Evolutionary conservation across 1,140 invertebrate species (phyloP).

Genomic region (Camponotus floridanus): DNA sequence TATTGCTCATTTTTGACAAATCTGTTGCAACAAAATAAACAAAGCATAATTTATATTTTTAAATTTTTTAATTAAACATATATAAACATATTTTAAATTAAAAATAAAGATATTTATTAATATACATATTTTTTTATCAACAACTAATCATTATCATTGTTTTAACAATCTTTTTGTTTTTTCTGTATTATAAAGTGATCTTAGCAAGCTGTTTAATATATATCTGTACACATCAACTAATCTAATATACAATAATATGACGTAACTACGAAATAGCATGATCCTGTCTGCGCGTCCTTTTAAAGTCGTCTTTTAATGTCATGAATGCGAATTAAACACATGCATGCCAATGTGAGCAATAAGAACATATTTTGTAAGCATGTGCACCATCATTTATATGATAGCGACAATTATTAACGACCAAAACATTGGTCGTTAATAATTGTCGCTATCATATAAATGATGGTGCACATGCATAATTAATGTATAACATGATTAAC

Average conservation of each 20-base stretch:
- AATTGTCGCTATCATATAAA: no score
- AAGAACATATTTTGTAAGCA: background rate
- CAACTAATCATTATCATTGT: background rate
- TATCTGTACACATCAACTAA: constrained; percentile 26
- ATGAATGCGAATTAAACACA: constrained; percentile 32
- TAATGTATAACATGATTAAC: no score
- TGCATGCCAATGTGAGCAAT: background rate
- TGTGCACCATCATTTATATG: background rate
- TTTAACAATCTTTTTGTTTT: background rate
- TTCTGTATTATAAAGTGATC: constrained; percentile 19
- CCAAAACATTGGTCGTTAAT: background rate
- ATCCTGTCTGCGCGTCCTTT: constrained; percentile 31
- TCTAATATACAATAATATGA: constrained; percentile 38
- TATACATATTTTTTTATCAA: background rate
- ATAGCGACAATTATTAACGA: constrained; percentile 15
- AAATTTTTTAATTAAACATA: background rate
- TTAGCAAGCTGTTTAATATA: background rate
- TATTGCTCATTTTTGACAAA: background rate
- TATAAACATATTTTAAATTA: no score
- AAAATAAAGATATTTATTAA: background rate
- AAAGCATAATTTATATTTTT: background rate
- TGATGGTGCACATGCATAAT: no score
- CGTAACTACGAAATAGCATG: constrained; percentile 20
- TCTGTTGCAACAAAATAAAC: background rate
- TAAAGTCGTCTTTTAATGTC: constrained; percentile 14